Conservation (phyloP, 1,140 invertebrate genomes). For the Phthorimaea operculella region DNA sequence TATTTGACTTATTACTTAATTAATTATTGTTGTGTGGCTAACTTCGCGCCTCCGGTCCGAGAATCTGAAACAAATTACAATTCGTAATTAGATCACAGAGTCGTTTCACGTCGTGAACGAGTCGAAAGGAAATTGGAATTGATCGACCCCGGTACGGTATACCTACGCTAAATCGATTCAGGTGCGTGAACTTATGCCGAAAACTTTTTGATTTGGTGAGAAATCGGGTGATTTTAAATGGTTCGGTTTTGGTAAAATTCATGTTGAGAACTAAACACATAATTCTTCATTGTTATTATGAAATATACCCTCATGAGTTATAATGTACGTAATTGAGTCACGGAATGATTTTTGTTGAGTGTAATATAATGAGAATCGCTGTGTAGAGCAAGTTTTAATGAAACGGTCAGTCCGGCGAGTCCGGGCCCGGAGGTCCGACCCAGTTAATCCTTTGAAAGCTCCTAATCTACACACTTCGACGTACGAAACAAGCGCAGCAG, state of each 20-base stretch:
- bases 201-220: background rate
- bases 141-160: constrained; percentile 19
- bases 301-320: constrained; percentile 9
- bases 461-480: constrained; percentile 27
- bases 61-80: constrained; percentile 44
- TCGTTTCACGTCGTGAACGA: constrained; percentile 13
- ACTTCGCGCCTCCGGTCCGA: constrained; percentile 20
- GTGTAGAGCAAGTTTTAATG: constrained; percentile 35
- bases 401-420: constrained; percentile 22
- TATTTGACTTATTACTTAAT: constrained; percentile 22
- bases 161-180: background rate
- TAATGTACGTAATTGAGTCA: constrained; percentile 19
- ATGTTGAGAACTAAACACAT: background rate
- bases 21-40: constrained; percentile 22
- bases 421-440: constrained; percentile 18
- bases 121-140: constrained; percentile 19
- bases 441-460: constrained; percentile 39
- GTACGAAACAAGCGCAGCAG: constrained; percentile 10
- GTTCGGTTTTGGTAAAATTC: background rate
- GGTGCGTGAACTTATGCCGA: constrained; percentile 1
- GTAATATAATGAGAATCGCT: constrained; percentile 26
- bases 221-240: background rate
- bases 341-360: constrained; percentile 30
- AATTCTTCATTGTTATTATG: background rate
- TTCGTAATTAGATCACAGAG: constrained; percentile 18